Conservation (phyloP, 2,888 invertebrate genomes). For the Euplexia lucipara region DNA sequence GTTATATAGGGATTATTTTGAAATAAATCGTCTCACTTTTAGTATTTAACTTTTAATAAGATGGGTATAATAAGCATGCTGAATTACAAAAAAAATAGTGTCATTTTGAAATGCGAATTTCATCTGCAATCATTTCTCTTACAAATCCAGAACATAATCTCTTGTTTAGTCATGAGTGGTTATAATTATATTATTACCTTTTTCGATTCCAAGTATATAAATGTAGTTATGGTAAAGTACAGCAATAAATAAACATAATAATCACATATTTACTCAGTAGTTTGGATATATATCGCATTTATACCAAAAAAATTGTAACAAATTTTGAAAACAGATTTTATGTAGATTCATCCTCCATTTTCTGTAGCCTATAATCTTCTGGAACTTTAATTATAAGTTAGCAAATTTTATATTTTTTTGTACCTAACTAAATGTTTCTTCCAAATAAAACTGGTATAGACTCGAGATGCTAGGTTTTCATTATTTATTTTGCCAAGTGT, state of each 20-base stretch:
- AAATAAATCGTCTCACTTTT: slow-evolving; percentile 3
- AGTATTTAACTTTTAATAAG: neutral
- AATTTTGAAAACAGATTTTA: neutral
- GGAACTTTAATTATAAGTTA: slow-evolving; percentile 31
- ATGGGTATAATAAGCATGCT: neutral
- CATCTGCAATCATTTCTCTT: neutral
- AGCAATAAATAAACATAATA: slow-evolving; percentile 3
- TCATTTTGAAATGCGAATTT: neutral
- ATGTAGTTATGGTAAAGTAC: slow-evolving; percentile 1
- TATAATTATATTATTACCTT: neutral
- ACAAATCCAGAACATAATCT: neutral
- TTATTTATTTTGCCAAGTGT: slow-evolving; percentile 62
- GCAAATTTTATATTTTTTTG: slow-evolving; percentile 52
- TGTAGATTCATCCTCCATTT: neutral
- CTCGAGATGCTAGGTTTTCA: slow-evolving; percentile 37
- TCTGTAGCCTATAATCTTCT: neutral
- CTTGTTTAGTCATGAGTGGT: slow-evolving; percentile 8
- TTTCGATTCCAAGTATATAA: neutral
- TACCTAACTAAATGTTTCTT: slow-evolving; percentile 41
- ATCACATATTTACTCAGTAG: slow-evolving; percentile 12
- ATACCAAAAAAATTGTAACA: slow-evolving; percentile 1
- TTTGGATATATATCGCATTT: slow-evolving; percentile 26
- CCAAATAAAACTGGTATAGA: slow-evolving; percentile 32
- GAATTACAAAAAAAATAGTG: neutral
- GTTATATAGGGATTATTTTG: slow-evolving; percentile 15